These are phyloP conservation scores for Aphelocoma coerulescens DNA, from an alignment of 2,113 vertebrate species.

Conservation along the genomic window DNA sequence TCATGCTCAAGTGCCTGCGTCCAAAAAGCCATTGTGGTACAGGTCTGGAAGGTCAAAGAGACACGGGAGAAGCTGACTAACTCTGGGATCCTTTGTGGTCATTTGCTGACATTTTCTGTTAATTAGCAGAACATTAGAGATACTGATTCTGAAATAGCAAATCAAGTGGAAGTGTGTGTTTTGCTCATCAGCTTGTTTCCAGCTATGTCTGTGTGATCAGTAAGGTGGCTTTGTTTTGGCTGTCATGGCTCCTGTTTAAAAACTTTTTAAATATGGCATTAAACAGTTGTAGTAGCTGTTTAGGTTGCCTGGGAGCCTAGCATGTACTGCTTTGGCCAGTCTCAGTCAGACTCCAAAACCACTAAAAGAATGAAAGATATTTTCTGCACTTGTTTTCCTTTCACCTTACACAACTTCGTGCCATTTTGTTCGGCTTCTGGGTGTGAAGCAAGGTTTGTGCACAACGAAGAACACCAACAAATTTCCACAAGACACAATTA, in stretches of 20 bases:
- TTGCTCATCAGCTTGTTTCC: not conserved
- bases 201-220: not conserved
- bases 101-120: not conserved
- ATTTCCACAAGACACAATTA: not conserved
- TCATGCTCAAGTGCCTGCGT: not conserved
- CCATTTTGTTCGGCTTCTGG: not conserved
- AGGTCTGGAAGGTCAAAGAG: not conserved
- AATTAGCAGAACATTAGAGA: not conserved
- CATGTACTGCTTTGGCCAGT: not conserved
- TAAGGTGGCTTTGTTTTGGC: not conserved
- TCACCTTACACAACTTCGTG: not conserved
- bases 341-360: not conserved
- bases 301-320: not conserved
- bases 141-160: not conserved
- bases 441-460: not conserved
- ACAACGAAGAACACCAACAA: not conserved
- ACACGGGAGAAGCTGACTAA: not conserved
- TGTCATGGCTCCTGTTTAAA: not conserved
- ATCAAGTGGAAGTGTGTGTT: not conserved
- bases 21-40: not conserved
- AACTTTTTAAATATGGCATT: not conserved
- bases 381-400: not conserved
- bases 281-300: not conserved
- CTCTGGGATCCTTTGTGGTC: not conserved
- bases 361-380: not conserved